phyloP scores from a whole-genome alignment of 2,113 vertebrate species.

The Ranitomeya imitator region DNA sequence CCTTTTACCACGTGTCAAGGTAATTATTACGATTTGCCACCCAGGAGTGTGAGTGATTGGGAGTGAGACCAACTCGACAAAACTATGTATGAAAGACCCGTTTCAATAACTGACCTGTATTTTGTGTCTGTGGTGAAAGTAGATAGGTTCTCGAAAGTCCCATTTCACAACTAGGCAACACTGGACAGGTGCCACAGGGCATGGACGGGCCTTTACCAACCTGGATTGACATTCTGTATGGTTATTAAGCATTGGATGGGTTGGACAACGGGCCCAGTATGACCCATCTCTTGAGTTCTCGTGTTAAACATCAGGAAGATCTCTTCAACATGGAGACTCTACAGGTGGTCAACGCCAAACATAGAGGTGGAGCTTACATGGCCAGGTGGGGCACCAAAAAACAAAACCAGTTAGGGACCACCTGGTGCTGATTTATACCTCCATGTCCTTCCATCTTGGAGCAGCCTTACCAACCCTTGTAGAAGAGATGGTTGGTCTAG shows the following conservation, averaged over 20 bases:
- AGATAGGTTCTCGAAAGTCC: too few relatives aligned
- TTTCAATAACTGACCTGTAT: too few relatives aligned
- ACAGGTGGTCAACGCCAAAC: neutral
- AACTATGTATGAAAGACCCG: too few relatives aligned
- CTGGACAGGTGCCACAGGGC: neutral
- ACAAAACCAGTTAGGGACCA: neutral
- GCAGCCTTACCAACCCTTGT: neutral
- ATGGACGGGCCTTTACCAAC: neutral
- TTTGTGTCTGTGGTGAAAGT: too few relatives aligned
- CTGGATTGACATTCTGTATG: neutral
- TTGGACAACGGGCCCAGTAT: neutral
- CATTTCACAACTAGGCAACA: neutral
- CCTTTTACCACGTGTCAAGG: neutral
- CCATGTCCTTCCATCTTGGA: neutral
- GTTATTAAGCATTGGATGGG: neutral
- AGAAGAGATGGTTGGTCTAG: neutral
- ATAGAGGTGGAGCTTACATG: neutral
- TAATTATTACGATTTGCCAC: too few relatives aligned
- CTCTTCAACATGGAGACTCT: neutral
- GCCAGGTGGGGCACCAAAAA: neutral
- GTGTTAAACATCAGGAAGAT: neutral
- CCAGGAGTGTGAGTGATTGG: too few relatives aligned
- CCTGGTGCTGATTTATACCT: neutral
- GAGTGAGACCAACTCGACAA: too few relatives aligned
- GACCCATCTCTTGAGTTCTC: neutral